Evolutionary conservation across 2,797 vertebrate species (phyloP), one percentile per base, ranked within the genome.

Genomic region (Crax fasciolata): DNA sequence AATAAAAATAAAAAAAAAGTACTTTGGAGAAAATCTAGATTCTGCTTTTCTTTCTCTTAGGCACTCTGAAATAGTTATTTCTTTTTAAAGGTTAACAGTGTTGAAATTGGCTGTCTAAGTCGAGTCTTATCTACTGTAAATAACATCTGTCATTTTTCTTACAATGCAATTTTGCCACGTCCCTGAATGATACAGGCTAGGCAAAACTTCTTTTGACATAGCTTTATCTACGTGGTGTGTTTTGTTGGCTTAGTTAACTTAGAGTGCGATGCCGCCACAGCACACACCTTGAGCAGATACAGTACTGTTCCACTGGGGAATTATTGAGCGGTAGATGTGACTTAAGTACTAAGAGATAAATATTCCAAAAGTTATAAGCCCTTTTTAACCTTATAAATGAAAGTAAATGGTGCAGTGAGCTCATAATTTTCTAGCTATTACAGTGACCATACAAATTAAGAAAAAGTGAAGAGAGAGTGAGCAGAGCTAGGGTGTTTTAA

Each of bases 71-170:
- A 81, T 62, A 58, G 39, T 73, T 94, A 78, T n/a, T 93, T 93
- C 54, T 78, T 81, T 35, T 65, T 87, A 86, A 93, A 97, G 79
- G 89, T 88, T 92, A 97, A 27, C 46, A 52, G 48, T 91, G 70
- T 92, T 94, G 83, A 92, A 87, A 66, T 66, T 88, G 82, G 76
- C 78, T 87, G 52, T 63, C 73, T 78, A 81, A 79, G 51, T 72
- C 38, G 71, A 74, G 61, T 25, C 66, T 94, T 94, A 95, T 58
- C 91, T 91, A 62, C 39, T 88, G 5, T 58, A 77, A 94, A 91
- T 93, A 93, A 65, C n/a, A 8, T 21, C 61, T 92, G 46, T 84
- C 76, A 85, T 51, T 87, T 87, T 85, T 71, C 66, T 95, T 76
- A 72, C 82, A 35, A 23, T 49, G 30, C 66, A 48, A 54, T 94